Base-by-base conservation (phyloP, 2,113 vertebrate species). In the Clinocottus analis region DNA sequence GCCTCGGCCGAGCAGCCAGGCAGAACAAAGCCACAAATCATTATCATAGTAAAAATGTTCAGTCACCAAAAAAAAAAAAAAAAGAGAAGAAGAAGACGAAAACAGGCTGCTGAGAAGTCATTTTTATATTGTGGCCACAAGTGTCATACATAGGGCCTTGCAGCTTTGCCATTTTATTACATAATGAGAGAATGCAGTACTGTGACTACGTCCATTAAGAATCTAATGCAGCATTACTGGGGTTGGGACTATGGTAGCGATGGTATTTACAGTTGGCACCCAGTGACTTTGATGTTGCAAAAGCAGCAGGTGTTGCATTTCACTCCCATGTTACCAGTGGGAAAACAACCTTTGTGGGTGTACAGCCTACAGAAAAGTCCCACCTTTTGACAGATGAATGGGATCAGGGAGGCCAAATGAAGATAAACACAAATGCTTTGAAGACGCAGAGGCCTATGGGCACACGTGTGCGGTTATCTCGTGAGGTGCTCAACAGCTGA, bases 1-100 rank as follows among this genome's bases (percentile, higher is more conserved):
- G 86, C 85, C 82, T 82, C 84, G 79, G 66, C 73, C 65, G 4
- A 65, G 82, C 88, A 84, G 84, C 74, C 84, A 77, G 64, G 87
- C 91, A 82, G 79, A 92, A 86, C 87, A 74, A 72, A 89, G 85
- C 89, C 92, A 90, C 92, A 93, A 87, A 90, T 93, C 82, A 89
- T 90, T 90, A 89, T 91, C 79, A 87, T 80, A 60, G 79, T 64
- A 58, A 82, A 65, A 87, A 87, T 65, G 77, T 43, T 58, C 80
- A 86, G 72, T 86, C 72, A 82, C 75, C 84, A 60, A 43, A 19
- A 29, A 75, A 76, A 43, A 49, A 29, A n/a, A n/a, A n/a, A n/a
- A n/a, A n/a, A n/a, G n/a, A n/a, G n/a, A n/a, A n/a, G n/a, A n/a
- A n/a, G n/a, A n/a, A 23, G 61, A 68, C 37, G 77, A 53, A 65